phyloP scores from a whole-genome alignment of 2,797 vertebrate genomes.

The Neomorphus geoffroyi region DNA sequence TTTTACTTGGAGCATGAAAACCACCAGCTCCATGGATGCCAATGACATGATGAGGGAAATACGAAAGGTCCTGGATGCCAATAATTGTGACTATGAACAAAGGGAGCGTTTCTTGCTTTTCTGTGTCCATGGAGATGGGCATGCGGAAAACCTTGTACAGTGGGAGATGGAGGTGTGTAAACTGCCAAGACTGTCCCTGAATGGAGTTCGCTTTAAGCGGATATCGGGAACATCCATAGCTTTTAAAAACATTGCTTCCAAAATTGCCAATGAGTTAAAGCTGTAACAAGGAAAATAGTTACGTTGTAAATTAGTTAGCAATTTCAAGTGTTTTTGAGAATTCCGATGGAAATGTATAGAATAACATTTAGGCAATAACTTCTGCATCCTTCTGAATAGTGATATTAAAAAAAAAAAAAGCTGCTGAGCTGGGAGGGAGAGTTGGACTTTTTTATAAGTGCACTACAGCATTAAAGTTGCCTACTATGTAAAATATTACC shows the following conservation, averaged over 20 bases:
- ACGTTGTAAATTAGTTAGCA: slow-evolving; percentile 96
- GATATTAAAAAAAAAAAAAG: slow-evolving; percentile 77
- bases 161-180: slow-evolving; percentile 96
- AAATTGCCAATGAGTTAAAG: slow-evolving; percentile 93
- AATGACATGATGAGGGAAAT: slow-evolving; percentile 90
- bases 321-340: slow-evolving; percentile 86
- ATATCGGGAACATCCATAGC: slow-evolving; percentile 92
- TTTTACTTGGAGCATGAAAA: slow-evolving; percentile 94
- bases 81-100: slow-evolving; percentile 91
- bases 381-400: slow-evolving; percentile 89
- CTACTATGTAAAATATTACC: slow-evolving; percentile 80
- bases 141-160: slow-evolving; percentile 86
- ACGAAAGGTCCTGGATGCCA: slow-evolving; percentile 88
- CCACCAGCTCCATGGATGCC: slow-evolving; percentile 90
- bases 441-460: slow-evolving; percentile 83
- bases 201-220: slow-evolving; percentile 90
- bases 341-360: slow-evolving; percentile 92
- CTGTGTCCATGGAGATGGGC: slow-evolving; percentile 88
- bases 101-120: slow-evolving; percentile 88
- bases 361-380: slow-evolving; percentile 97
- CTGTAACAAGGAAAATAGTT: slow-evolving; percentile 87
- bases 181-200: slow-evolving; percentile 90
- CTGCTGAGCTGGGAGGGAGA: slow-evolving; percentile 80
- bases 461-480: slow-evolving; percentile 88
- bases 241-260: slow-evolving; percentile 94